Conservation (phyloP, 1,140 invertebrate species). For the Planococcus citri region DNA sequence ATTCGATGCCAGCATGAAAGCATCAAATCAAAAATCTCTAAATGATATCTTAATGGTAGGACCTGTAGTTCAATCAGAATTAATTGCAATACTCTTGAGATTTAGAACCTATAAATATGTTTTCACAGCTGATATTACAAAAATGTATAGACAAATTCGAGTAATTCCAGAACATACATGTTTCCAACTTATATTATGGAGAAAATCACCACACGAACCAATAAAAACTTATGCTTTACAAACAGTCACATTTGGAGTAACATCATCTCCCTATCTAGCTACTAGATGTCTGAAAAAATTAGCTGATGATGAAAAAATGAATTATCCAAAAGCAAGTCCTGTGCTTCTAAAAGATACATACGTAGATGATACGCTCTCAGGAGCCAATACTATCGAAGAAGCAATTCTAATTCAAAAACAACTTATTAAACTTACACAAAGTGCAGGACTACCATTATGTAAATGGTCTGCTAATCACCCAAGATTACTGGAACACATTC, state of each 20-base stretch:
- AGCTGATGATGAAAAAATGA: background rate
- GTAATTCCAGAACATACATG: conserved; percentile 8
- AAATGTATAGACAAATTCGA: conserved; percentile 27
- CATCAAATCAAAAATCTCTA: conserved; percentile 25
- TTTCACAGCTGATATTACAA: conserved; percentile 26
- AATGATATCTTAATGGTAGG: conserved; percentile 25
- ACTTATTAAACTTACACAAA: background rate
- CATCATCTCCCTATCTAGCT: conserved; percentile 10
- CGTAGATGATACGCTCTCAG: conserved; percentile 23
- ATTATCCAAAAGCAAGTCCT: conserved; percentile 1
- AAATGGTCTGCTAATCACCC: conserved; percentile 25
- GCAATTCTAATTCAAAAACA: conserved; percentile 11
- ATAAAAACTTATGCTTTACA: conserved; percentile 22
- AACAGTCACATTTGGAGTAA: conserved; percentile 22
- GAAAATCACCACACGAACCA: conserved; percentile 8
- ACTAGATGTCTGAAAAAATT: conserved; percentile 11
- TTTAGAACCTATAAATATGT: conserved; percentile 26
- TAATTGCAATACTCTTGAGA: conserved; percentile 23
- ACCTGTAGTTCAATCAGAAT: conserved; percentile 24
- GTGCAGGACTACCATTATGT: conserved; percentile 21
- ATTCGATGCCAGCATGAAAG: conserved; percentile 25
- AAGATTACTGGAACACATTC: background rate
- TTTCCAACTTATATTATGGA: conserved; percentile 24
- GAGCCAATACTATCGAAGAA: background rate
- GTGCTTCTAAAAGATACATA: conserved; percentile 21